Base-by-base conservation (phyloP, 2,797 vertebrate species). In the Urophycis tenuis region DNA sequence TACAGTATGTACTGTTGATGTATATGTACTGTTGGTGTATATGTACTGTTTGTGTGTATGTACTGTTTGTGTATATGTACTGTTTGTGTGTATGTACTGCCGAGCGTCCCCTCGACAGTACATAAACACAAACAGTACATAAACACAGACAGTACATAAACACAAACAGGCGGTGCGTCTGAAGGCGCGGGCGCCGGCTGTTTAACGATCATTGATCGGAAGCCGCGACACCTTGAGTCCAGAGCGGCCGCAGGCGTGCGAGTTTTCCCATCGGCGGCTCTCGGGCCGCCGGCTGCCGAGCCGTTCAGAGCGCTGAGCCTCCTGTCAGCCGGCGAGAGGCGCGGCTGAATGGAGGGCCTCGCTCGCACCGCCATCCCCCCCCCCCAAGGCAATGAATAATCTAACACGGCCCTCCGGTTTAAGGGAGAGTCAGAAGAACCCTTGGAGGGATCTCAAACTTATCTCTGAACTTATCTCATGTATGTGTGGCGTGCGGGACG, bases 171-270 rank as follows among this genome's bases (percentile, higher is more conserved):
- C n/a, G n/a, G n/a, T n/a, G n/a, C n/a, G n/a, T n/a, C n/a, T n/a
- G n/a, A n/a, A n/a, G n/a, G n/a, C n/a, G n/a, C n/a, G n/a, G n/a
- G n/a, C n/a, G n/a, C n/a, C n/a, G n/a, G n/a, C 75, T 39, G 53
- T 78, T 81, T 81, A 80, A 84, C 87, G 81, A 89, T 87, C 83
- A 87, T 79, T 86, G 82, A 87, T 85, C 81, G 81, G 75, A 85
- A 82, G 36, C n/a, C n/a, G n/a, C n/a, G n/a, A n/a, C n/a, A n/a
- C n/a, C n/a, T n/a, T n/a, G n/a, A n/a, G n/a, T n/a, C n/a, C n/a
- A n/a, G n/a, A 36, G 35, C 39, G 14, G 39, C 39, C 8, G 39
- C 39, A 41, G 39, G 6, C 5, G 39, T 41, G 39, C 14, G 39
- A 41, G 39, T 41, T 12, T 41, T 11, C 39, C 10, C 39, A 36